A percentile compares a stretch with the other conserved stretches of the same genome.
phyloP scores from a whole-genome alignment of 2,888 invertebrate species.

The Neoscelio sp. region DNA sequence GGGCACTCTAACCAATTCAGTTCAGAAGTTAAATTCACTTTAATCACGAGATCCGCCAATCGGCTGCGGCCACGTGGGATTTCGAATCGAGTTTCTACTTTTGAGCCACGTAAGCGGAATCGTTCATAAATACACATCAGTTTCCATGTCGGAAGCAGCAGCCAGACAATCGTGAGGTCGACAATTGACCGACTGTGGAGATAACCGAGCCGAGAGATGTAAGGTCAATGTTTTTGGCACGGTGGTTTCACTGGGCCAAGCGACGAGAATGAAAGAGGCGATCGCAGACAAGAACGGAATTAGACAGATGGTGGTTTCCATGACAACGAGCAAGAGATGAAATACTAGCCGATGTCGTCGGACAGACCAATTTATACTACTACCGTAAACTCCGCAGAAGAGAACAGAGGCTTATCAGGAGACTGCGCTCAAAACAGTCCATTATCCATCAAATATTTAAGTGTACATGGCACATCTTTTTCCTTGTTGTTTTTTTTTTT shows the following conservation, averaged over 20 bases:
- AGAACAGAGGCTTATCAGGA: slow-evolving; percentile 24
- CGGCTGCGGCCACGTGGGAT: slow-evolving; percentile 3
- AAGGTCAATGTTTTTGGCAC: slow-evolving; percentile 70
- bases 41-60: slow-evolving; percentile 9
- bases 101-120: slow-evolving; percentile 42
- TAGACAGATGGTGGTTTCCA: slow-evolving; percentile 66
- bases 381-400: slow-evolving; percentile 7
- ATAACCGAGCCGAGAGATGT: slow-evolving; percentile 48
- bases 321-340: slow-evolving; percentile 60
- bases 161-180: slow-evolving; percentile 52
- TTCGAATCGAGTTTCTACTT: slow-evolving; percentile 25
- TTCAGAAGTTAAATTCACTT: slow-evolving; percentile 25
- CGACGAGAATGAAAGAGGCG: slow-evolving; percentile 42
- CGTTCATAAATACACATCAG: slow-evolving; percentile 56
- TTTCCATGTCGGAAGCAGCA: slow-evolving; percentile 40
- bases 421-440: slow-evolving; percentile 20
- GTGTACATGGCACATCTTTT: too few relatives aligned
- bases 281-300: slow-evolving; percentile 69
- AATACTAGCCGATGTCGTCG: slow-evolving; percentile 60
- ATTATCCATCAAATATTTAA: slow-evolving; percentile 41
- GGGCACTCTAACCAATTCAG: not conserved
- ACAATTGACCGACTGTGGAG: slow-evolving; percentile 67
- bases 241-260: slow-evolving; percentile 58
- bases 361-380: slow-evolving; percentile 52
- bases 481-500: too few relatives aligned